Conservation (phyloP, 2,888 invertebrate genomes). For the Priapulus caudatus region DNA sequence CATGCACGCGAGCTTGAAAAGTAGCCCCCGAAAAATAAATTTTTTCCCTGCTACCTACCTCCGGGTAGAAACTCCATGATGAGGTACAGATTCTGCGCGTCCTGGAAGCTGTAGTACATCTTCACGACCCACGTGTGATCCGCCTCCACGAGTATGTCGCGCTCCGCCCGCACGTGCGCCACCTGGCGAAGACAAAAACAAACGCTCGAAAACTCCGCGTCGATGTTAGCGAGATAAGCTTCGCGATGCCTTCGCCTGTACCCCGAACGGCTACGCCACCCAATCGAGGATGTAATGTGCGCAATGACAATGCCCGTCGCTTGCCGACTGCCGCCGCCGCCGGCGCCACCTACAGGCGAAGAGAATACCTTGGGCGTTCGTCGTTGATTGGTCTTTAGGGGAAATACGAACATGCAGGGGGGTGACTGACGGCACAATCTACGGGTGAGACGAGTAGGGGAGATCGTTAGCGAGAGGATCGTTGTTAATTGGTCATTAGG, state of each 20-base stretch:
- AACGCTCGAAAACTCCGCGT: background rate
- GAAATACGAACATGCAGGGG: background rate
- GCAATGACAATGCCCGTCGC: conserved; percentile 51
- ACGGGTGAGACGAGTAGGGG: no score
- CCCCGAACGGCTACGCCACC: no score
- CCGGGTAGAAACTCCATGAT: conserved; percentile 99
- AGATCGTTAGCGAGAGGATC: no score
- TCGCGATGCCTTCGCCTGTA: no score
- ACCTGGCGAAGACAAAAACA: conserved; percentile 45
- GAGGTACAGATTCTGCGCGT: conserved; percentile 92
- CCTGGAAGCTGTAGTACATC: conserved; percentile 99
- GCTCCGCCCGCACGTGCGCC: conserved; percentile 92
- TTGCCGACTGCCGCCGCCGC: conserved; percentile 82
- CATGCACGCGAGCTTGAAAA: no score
- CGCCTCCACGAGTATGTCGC: conserved; percentile 95
- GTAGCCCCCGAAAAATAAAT: no score
- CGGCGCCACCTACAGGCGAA: conserved; percentile 94
- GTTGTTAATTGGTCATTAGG: no score
- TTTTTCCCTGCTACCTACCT: no score
- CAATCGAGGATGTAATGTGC: no score
- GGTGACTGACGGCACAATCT: no score
- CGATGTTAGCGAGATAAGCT: no score
- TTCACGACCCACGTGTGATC: conserved; percentile 99
- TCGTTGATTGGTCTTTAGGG: conserved; percentile 21
- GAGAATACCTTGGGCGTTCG: conserved; percentile 72